Evolutionary conservation across 2,113 vertebrate species (phyloP).

Genomic region (Numida meleagris): DNA sequence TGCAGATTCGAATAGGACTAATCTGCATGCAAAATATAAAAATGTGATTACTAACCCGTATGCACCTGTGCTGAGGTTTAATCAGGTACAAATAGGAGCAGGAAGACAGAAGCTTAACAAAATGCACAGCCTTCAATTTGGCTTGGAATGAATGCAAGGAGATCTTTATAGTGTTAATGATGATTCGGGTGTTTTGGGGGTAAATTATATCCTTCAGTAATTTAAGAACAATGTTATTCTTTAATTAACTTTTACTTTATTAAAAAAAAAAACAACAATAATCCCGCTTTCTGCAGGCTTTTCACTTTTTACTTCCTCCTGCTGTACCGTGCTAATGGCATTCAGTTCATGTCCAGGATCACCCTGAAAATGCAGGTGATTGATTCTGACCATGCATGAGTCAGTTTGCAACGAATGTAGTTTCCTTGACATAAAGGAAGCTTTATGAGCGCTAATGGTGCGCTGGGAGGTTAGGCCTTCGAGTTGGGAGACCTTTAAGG

Average conservation of each 20-base stretch:
- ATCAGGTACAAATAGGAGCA: constrained; percentile 72
- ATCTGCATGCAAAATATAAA: constrained; percentile 79
- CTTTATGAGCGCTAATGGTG: background rate
- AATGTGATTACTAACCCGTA: constrained; percentile 75
- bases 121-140: constrained; percentile 66
- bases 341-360: background rate
- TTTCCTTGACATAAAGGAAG: background rate
- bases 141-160: constrained; percentile 55
- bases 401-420: background rate
- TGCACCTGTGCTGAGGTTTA: constrained; percentile 79
- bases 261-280: background rate
- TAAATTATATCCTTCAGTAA: constrained; percentile 36
- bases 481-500: constrained; percentile 8
- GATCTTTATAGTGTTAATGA: constrained; percentile 56
- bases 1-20: constrained; percentile 77
- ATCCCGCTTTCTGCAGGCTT: background rate
- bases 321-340: background rate
- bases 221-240: constrained; percentile 32
- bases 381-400: background rate
- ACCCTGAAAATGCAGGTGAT: background rate
- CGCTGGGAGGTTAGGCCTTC: background rate
- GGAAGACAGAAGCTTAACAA: constrained; percentile 69
- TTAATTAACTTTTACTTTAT: constrained; percentile 11
- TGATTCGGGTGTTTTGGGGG: constrained; percentile 68
- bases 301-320: background rate